A percentile compares a stretch with the other conserved stretches of the same genome.
These are phyloP conservation scores for Serripes groenlandicus DNA, from an alignment of 2,888 invertebrate species.

Conservation along the genomic window DNA sequence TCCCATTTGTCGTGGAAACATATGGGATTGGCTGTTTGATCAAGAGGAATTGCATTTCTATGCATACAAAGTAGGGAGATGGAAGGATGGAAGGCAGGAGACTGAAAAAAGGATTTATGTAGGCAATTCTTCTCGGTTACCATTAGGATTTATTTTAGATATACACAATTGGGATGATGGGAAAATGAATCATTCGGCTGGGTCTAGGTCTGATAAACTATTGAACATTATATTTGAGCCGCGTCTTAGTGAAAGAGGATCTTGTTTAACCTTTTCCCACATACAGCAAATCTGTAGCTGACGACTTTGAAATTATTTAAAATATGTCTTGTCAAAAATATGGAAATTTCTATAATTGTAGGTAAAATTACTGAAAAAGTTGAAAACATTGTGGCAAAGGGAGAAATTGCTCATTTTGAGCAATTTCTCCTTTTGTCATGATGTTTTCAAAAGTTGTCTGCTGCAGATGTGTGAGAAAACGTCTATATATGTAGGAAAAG, in stretches of 20 bases:
- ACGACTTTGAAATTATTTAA: too few species aligned
- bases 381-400: not conserved
- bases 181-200: too few species aligned
- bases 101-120: not conserved
- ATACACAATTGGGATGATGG: too few species aligned
- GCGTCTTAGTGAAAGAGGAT: too few species aligned
- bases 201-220: too few species aligned
- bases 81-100: not conserved
- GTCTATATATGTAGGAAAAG: not conserved
- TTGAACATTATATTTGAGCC: too few species aligned
- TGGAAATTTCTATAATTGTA: too few species aligned
- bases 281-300: too few species aligned
- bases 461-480: not conserved
- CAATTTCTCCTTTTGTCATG: not conserved
- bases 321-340: too few species aligned
- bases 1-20: not conserved
- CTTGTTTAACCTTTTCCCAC: too few species aligned
- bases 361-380: too few species aligned
- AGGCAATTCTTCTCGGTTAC: not conserved
- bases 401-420: not conserved
- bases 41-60: slow-evolving; percentile 5
- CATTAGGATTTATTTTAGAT: too few species aligned
- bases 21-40: slow-evolving; percentile 5
- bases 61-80: slow-evolving; percentile 22
- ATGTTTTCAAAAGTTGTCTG: not conserved